Conservation (phyloP, 2,797 vertebrate genomes). For the Cygnus olor region DNA sequence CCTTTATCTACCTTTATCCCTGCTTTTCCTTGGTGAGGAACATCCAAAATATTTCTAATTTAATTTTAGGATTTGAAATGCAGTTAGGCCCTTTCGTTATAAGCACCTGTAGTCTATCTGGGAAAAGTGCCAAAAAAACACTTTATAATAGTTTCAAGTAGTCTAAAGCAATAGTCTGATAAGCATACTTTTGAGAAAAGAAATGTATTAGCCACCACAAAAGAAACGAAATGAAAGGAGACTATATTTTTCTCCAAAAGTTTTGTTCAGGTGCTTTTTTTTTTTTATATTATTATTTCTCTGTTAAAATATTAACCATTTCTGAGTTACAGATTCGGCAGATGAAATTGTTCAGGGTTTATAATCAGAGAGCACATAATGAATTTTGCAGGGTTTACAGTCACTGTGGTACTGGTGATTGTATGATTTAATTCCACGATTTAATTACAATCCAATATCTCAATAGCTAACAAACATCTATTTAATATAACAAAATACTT, state of each 20-base stretch:
- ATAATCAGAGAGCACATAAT: not conserved
- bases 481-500: not conserved
- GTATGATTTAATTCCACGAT: not conserved
- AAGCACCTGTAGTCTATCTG: not conserved
- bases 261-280: not conserved
- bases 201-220: not conserved
- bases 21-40: not conserved
- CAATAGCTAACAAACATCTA: not conserved
- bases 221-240: not conserved
- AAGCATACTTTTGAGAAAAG: not conserved
- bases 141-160: not conserved
- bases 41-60: not conserved
- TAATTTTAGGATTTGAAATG: not conserved
- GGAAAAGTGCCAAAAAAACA: not conserved
- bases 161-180: not conserved
- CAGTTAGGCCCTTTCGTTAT: not conserved
- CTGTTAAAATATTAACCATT: not conserved
- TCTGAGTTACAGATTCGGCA: not conserved
- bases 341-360: not conserved
- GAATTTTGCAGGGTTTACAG: not conserved
- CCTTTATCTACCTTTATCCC: not conserved
- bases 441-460: not conserved
- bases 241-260: not conserved
- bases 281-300: not conserved
- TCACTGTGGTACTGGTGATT: not conserved